These are phyloP conservation scores for Drosophila eohydei DNA, from an alignment of 2,888 invertebrate genomes.

Conservation along the genomic window DNA sequence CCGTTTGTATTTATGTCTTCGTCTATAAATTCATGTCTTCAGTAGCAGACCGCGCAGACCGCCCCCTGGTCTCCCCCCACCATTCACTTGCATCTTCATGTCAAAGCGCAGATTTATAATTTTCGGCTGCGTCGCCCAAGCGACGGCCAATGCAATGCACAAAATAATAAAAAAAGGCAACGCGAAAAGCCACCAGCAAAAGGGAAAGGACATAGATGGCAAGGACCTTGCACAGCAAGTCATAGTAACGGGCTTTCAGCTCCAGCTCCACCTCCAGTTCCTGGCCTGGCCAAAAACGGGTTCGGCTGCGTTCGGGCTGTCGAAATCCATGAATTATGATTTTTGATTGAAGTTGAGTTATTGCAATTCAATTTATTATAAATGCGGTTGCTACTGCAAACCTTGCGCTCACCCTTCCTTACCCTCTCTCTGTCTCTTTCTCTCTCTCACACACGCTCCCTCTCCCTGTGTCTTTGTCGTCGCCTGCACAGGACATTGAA, in stretches of 20 bases:
- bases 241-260: slow-evolving; percentile 2
- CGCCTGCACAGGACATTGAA: slow-evolving; percentile 80
- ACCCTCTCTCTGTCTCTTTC: not conserved
- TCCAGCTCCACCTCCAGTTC: slow-evolving; percentile 18
- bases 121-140: slow-evolving; percentile 64
- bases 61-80: not conserved
- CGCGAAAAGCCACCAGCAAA: not conserved
- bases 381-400: slow-evolving; percentile 73
- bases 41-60: slow-evolving; percentile 40
- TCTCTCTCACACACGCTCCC: too few species aligned
- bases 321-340: slow-evolving; percentile 83
- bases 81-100: slow-evolving; percentile 76
- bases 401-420: slow-evolving; percentile 28
- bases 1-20: slow-evolving; percentile 74
- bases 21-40: slow-evolving; percentile 81
- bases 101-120: slow-evolving; percentile 83
- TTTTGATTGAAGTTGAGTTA: slow-evolving; percentile 85
- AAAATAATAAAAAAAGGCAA: slow-evolving; percentile 32
- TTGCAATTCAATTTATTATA: slow-evolving; percentile 83
- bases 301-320: slow-evolving; percentile 66
- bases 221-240: slow-evolving; percentile 2
- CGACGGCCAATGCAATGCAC: slow-evolving; percentile 54
- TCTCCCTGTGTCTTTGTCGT: slow-evolving; percentile 10
- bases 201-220: not conserved
- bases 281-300: slow-evolving; percentile 32